Conservation (phyloP, 1,140 invertebrate genomes). For the Steinernema khuongi region DNA sequence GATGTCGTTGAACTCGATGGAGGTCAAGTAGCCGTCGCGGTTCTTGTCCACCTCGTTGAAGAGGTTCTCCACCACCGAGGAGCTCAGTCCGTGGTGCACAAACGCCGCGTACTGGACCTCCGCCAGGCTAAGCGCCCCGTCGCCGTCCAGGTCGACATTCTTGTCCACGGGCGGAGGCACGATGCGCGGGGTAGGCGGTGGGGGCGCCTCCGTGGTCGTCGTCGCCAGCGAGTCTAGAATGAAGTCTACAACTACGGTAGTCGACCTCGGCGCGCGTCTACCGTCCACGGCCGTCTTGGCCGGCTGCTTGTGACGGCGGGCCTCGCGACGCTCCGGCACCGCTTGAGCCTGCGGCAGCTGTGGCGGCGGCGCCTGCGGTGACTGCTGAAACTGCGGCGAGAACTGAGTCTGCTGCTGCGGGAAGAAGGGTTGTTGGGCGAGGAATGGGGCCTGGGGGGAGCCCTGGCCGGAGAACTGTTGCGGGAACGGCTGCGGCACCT, state of each 20-base stretch:
- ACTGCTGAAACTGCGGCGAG: background rate
- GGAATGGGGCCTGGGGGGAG: background rate
- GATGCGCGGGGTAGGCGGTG: background rate
- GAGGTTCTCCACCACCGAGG: conserved; percentile 50
- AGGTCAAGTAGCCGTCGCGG: conserved; percentile 46
- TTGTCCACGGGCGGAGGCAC: conserved; percentile 44
- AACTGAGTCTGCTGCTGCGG: background rate
- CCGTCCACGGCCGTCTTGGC: conserved; percentile 2
- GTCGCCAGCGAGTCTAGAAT: conserved; percentile 4
- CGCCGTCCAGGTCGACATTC: conserved; percentile 53
- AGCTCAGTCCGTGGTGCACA: conserved; percentile 56
- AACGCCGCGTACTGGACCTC: conserved; percentile 58
- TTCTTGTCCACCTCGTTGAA: conserved; percentile 52
- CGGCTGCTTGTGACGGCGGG: background rate
- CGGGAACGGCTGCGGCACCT: background rate
- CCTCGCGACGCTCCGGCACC: background rate
- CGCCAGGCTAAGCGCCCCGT: conserved; percentile 46
- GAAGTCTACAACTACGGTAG: background rate
- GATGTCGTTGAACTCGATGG: conserved; percentile 55
- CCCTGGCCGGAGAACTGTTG: conserved; percentile 4
- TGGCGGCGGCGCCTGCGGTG: background rate
- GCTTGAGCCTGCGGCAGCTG: background rate
- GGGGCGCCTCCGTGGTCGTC: background rate
- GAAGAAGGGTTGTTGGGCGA: too few species aligned
- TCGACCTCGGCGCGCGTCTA: background rate